Evolutionary conservation across 2,888 invertebrate genomes (phyloP).

Genomic region (Exephanes ischioxanthus): DNA sequence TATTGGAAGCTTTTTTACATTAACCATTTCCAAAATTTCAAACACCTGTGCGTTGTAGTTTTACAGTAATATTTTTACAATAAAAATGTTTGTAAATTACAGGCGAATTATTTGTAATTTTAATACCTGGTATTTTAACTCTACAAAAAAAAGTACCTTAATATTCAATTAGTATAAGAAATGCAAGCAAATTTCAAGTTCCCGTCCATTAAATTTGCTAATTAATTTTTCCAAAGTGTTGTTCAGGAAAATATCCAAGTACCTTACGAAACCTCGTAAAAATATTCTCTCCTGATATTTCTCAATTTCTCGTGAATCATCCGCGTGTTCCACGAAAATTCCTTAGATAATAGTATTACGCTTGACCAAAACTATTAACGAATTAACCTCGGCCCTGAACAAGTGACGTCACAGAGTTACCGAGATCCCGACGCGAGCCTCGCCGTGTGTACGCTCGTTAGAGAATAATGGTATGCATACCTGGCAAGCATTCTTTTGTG

Average conservation of each 20-base stretch:
- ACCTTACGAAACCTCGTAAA: not conserved
- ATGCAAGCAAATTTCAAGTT: too few relatives aligned
- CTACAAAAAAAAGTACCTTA: too few relatives aligned
- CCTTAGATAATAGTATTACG: conserved; percentile 11
- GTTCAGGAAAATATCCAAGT: not conserved
- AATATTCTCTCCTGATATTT: not conserved
- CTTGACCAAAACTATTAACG: conserved; percentile 56
- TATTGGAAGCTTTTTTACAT: not conserved
- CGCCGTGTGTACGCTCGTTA: conserved; percentile 62
- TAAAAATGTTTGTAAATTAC: not conserved
- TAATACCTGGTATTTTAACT: too few relatives aligned
- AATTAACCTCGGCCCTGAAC: conserved; percentile 61
- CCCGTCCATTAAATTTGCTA: not conserved
- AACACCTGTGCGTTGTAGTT: not conserved
- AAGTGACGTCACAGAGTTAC: conserved; percentile 60
- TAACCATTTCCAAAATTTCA: not conserved
- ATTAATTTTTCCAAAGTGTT: not conserved
- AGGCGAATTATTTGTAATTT: too few relatives aligned
- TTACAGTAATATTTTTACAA: not conserved
- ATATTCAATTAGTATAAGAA: too few relatives aligned
- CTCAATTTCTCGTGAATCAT: not conserved
- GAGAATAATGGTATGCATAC: conserved; percentile 69
- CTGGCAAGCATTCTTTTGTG: conserved; percentile 60
- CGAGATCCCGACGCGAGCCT: conserved; percentile 50
- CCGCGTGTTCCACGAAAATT: conserved; percentile 9